Evolutionary conservation across 2,888 invertebrate genomes (phyloP).

Genomic region (Meghimatium bilineatum): DNA sequence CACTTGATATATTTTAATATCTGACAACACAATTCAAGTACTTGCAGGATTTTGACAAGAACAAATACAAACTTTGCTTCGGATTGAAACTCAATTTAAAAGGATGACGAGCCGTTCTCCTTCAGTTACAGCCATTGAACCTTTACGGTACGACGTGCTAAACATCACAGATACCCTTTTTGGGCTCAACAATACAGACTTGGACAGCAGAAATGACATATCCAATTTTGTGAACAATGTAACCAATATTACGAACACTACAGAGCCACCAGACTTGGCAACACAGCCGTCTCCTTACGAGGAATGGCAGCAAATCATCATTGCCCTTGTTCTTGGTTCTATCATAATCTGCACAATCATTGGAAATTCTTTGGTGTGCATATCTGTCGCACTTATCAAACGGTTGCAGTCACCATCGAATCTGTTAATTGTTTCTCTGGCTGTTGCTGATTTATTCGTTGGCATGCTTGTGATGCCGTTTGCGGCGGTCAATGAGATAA

Average conservation of each 20-base stretch:
- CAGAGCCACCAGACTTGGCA: background rate
- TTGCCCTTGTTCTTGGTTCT: constrained; percentile 63
- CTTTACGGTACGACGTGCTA: constrained; percentile 8
- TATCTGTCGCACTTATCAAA: constrained; percentile 79
- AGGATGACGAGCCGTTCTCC: constrained; percentile 40
- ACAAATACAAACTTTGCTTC: background rate
- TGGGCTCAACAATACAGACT: constrained; percentile 15
- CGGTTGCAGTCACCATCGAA: constrained; percentile 78
- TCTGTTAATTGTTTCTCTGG: constrained; percentile 78
- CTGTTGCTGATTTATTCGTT: constrained; percentile 80
- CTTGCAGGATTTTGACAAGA: background rate
- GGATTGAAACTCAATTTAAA: background rate
- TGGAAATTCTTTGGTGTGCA: constrained; percentile 79
- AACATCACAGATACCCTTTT: constrained; percentile 17
- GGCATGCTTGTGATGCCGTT: constrained; percentile 80
- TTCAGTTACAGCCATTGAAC: constrained; percentile 12
- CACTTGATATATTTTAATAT: background rate
- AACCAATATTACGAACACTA: constrained; percentile 35
- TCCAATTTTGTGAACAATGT: background rate
- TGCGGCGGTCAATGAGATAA: constrained; percentile 76
- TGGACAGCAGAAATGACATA: constrained; percentile 9
- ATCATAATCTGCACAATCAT: constrained; percentile 78
- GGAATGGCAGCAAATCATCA: constrained; percentile 55
- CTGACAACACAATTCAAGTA: background rate
- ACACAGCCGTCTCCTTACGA: constrained; percentile 43